Percentiles rank a stretch among this genome's conserved stretches.
Conservation (phyloP, 2,888 invertebrate species). For the Apoda limacodes region DNA sequence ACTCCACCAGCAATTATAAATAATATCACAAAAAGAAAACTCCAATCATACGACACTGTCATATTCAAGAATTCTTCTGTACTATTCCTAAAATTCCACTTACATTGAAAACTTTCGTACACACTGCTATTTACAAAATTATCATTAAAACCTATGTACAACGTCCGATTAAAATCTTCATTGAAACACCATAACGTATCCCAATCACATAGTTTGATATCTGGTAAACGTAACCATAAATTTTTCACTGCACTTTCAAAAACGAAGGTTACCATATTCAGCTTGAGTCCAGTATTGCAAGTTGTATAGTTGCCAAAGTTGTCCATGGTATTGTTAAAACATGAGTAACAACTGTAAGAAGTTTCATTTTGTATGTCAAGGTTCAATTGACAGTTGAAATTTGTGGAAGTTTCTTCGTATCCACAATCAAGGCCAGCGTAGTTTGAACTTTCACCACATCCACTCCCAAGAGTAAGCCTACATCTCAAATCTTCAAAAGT, state of each 20-base stretch:
- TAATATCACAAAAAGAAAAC: slow-evolving; percentile 84
- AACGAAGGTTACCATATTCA: slow-evolving; percentile 44
- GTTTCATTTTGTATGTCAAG: slow-evolving; percentile 61
- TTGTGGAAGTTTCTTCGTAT: slow-evolving; percentile 23
- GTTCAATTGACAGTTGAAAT: slow-evolving; percentile 45
- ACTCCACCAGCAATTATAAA: slow-evolving; percentile 90
- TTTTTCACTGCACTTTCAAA: slow-evolving; percentile 54
- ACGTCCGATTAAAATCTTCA: slow-evolving; percentile 42
- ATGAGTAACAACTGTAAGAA: slow-evolving; percentile 45
- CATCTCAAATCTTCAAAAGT: slow-evolving; percentile 46
- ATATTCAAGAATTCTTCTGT: slow-evolving; percentile 27
- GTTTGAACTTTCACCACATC: slow-evolving; percentile 31
- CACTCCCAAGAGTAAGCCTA: slow-evolving; percentile 32
- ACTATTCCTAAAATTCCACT: slow-evolving; percentile 38
- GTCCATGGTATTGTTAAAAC: slow-evolving; percentile 37
- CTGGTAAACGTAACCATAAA: slow-evolving; percentile 51
- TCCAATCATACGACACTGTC: slow-evolving; percentile 76
- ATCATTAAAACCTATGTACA: slow-evolving; percentile 36
- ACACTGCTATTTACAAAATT: slow-evolving; percentile 26
- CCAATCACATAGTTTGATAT: slow-evolving; percentile 38
- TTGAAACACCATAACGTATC: slow-evolving; percentile 43
- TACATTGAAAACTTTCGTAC: slow-evolving; percentile 46
- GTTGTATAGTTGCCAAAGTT: slow-evolving; percentile 38
- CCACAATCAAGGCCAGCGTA: slow-evolving; percentile 39
- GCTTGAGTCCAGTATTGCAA: slow-evolving; percentile 51